Percentiles rank a stretch among this genome's conserved stretches.
phyloP scores from a whole-genome alignment of 2,797 vertebrate genomes.

The Anguilla megastoma region DNA sequence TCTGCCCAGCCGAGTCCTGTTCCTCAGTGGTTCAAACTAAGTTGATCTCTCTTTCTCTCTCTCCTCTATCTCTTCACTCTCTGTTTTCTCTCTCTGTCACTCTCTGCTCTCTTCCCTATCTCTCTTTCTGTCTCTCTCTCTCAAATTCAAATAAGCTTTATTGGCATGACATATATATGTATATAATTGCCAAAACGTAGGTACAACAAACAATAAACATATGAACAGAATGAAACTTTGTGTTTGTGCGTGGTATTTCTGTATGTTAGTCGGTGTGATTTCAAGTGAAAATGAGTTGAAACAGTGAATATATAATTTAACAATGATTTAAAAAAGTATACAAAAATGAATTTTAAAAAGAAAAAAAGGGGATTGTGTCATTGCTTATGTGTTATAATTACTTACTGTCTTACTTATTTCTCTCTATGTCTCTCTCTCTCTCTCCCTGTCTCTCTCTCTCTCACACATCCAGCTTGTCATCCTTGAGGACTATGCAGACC shows the following conservation, averaged over 20 bases:
- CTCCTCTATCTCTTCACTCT: slow-evolving; percentile 19
- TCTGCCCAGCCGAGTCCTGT: background rate
- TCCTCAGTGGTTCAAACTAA: background rate
- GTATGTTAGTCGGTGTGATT: too few species aligned
- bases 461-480: slow-evolving; percentile 79
- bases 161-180: too few species aligned
- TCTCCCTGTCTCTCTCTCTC: background rate
- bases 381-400: too few species aligned
- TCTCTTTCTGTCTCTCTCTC: background rate
- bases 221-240: background rate
- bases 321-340: too few species aligned
- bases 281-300: too few species aligned
- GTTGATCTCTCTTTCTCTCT: slow-evolving; percentile 13
- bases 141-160: background rate
- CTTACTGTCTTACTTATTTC: background rate
- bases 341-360: too few species aligned
- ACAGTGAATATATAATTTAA: too few species aligned
- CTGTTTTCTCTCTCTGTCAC: background rate
- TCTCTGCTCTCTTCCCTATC: background rate
- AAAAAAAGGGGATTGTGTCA: too few species aligned
- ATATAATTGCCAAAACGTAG: too few species aligned
- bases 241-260: too few species aligned
- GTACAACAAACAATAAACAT: too few species aligned
- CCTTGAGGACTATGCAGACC: slow-evolving; percentile 95
- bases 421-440: background rate